A percentile compares a stretch with the other conserved stretches of the same genome.
Conservation (phyloP, 1,140 invertebrate species). For the Heliconius himera region DNA sequence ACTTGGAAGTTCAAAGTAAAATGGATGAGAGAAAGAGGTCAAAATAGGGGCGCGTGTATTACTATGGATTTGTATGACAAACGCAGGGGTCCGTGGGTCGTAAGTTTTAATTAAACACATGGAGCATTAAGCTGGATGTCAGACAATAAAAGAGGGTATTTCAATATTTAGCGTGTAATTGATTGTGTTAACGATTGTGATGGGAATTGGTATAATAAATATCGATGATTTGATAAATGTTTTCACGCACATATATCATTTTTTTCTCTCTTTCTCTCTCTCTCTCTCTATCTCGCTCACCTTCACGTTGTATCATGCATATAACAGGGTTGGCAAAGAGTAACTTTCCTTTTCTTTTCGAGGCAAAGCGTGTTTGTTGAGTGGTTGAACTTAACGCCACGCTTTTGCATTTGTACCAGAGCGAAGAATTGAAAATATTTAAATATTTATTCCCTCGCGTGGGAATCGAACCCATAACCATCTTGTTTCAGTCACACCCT, state of each 20-base stretch:
- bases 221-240: slow-evolving; percentile 16
- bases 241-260: neutral
- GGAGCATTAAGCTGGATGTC: slow-evolving; percentile 58
- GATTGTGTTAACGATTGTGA: slow-evolving; percentile 45
- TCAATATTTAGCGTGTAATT: slow-evolving; percentile 53
- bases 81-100: slow-evolving; percentile 62
- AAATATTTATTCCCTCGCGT: no score
- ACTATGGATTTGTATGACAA: slow-evolving; percentile 21
- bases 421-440: no score
- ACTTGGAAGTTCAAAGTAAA: slow-evolving; percentile 48
- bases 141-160: slow-evolving; percentile 35
- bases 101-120: slow-evolving; percentile 75
- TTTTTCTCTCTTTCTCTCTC: neutral
- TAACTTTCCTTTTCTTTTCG: no score
- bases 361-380: no score
- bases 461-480: no score
- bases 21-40: slow-evolving; percentile 52
- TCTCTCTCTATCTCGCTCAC: no score
- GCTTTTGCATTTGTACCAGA: no score
- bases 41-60: slow-evolving; percentile 58
- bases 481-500: no score
- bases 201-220: slow-evolving; percentile 41
- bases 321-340: no score
- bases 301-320: neutral
- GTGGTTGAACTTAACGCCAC: no score